phyloP scores from a whole-genome alignment of 2,797 vertebrate species.

The Odontamblyopus rebecca region DNA sequence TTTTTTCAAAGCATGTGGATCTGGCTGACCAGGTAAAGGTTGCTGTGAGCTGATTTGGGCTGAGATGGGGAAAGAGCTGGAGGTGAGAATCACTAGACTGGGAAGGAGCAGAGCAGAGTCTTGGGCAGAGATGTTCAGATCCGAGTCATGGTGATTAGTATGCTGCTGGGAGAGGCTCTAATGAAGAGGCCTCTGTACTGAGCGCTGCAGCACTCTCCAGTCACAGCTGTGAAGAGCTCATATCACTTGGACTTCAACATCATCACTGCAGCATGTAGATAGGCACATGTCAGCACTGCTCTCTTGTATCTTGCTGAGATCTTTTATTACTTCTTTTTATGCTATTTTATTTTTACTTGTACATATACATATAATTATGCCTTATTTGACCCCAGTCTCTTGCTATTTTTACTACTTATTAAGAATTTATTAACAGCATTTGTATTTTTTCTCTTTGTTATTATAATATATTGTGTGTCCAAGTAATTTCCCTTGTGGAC shows the following conservation, averaged over 20 bases:
- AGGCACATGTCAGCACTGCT: slow-evolving; percentile 15
- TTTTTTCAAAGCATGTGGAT: too few species aligned
- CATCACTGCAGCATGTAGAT: slow-evolving; percentile 38
- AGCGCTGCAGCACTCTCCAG: slow-evolving; percentile 44
- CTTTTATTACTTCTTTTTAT: too few species aligned
- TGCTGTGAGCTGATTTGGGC: slow-evolving; percentile 46
- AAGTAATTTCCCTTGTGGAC: too few species aligned
- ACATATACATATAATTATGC: too few species aligned
- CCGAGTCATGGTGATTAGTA: slow-evolving; percentile 60
- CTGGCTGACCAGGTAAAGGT: background rate
- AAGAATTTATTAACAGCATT: too few species aligned
- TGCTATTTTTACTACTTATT: too few species aligned
- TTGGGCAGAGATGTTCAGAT: slow-evolving; percentile 50
- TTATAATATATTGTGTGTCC: too few species aligned
- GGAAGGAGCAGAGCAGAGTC: slow-evolving; percentile 11
- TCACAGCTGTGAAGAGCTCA: slow-evolving; percentile 55
- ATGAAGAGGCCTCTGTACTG: slow-evolving; percentile 61
- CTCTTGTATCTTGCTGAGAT: too few species aligned
- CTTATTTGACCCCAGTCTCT: too few species aligned
- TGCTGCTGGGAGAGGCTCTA: slow-evolving; percentile 50
- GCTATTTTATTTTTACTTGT: too few species aligned
- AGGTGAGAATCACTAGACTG: slow-evolving; percentile 43
- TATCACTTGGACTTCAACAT: slow-evolving; percentile 43
- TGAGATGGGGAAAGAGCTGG: slow-evolving; percentile 60
- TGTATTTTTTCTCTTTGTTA: too few species aligned